Conservation (phyloP, 2,888 invertebrate genomes). For the Gymnosoma rotundatum region DNA sequence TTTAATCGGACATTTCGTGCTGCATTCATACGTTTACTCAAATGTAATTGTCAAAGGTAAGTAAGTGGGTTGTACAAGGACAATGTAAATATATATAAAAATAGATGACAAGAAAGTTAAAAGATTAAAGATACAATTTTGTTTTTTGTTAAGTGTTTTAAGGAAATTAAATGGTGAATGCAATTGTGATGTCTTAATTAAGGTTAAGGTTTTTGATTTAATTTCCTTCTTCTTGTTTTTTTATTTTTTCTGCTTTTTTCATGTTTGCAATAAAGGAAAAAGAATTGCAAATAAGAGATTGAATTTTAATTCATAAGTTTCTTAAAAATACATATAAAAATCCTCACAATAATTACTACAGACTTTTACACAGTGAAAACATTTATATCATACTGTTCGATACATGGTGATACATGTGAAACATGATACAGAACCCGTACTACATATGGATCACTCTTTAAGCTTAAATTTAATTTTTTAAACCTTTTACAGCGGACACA, state of each 20-base stretch:
- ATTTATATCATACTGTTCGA: too few species aligned
- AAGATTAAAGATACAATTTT: slow-evolving; percentile 36
- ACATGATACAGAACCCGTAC: too few species aligned
- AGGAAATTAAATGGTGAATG: slow-evolving; percentile 39
- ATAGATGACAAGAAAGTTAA: not conserved
- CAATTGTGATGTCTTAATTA: slow-evolving; percentile 33
- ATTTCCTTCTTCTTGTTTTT: not conserved
- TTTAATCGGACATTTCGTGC: slow-evolving; percentile 95
- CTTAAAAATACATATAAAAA: too few species aligned
- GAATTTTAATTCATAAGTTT: too few species aligned
- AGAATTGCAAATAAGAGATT: not conserved
- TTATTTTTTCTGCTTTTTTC: not conserved
- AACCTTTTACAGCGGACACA: too few species aligned
- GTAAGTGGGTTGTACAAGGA: not conserved
- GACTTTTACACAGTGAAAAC: too few species aligned
- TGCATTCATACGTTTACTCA: slow-evolving; percentile 89
- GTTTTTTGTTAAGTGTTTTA: slow-evolving; percentile 3
- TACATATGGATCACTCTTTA: too few species aligned
- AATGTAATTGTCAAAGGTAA: slow-evolving; percentile 90
- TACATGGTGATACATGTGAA: too few species aligned
- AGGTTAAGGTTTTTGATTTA: slow-evolving; percentile 9
- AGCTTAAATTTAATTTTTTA: too few species aligned
- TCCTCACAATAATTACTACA: too few species aligned
- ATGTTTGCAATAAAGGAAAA: not conserved
- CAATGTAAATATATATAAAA: not conserved